phyloP scores from a whole-genome alignment of 2,888 invertebrate species.

The Dromius quadrimaculatus region DNA sequence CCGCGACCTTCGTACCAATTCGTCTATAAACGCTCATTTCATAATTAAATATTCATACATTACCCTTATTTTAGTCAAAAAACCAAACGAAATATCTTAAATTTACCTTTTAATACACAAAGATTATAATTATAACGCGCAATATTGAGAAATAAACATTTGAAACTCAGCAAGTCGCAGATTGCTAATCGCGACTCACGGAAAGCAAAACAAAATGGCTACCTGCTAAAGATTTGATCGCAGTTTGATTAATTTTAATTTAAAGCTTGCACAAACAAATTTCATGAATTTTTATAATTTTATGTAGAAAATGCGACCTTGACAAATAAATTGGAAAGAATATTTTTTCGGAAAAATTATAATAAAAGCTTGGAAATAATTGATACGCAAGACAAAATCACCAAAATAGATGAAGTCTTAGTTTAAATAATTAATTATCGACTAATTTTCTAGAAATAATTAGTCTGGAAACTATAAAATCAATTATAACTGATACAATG shows the following conservation, averaged over 20 bases:
- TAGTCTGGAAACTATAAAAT: too few relatives aligned
- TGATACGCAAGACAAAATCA: slow-evolving; percentile 16
- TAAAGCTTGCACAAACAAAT: not conserved
- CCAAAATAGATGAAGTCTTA: not conserved
- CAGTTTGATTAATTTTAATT: slow-evolving; percentile 10
- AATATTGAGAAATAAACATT: slow-evolving; percentile 58
- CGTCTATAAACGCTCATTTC: slow-evolving; percentile 37
- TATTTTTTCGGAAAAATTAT: slow-evolving; percentile 34
- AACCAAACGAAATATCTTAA: not conserved
- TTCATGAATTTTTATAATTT: slow-evolving; percentile 35
- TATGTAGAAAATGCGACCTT: not conserved
- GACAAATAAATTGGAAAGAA: slow-evolving; percentile 5
- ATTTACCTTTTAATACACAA: slow-evolving; percentile 54
- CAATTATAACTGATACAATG: too few relatives aligned
- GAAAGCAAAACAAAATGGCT: slow-evolving; percentile 64
- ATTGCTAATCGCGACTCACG: slow-evolving; percentile 59
- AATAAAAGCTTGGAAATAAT: slow-evolving; percentile 7
- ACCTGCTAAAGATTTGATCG: slow-evolving; percentile 54
- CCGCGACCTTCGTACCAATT: slow-evolving; percentile 55
- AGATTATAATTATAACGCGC: slow-evolving; percentile 58
- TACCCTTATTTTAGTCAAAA: slow-evolving; percentile 4
- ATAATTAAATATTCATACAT: not conserved
- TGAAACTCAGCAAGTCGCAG: slow-evolving; percentile 61
- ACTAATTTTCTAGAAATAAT: too few relatives aligned
- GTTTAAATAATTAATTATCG: too few relatives aligned